Evolutionary conservation across 1,140 invertebrate genomes (phyloP).

Genomic region (Drosophila varians): DNA sequence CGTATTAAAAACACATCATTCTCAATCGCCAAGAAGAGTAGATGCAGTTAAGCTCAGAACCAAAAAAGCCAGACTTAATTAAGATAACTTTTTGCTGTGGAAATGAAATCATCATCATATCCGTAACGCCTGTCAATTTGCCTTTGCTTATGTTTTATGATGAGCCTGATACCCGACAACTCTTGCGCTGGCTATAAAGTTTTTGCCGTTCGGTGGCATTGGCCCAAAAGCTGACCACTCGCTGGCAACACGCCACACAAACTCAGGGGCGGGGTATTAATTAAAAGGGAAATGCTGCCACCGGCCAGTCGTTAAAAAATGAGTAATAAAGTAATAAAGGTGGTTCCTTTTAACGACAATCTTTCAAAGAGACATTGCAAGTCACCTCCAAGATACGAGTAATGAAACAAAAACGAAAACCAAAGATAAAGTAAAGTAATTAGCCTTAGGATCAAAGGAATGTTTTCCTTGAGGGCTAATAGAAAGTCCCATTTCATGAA

Average conservation of each 20-base stretch:
- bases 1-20: constrained; percentile 45
- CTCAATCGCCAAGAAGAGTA: constrained; percentile 12
- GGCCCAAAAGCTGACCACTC: constrained; percentile 32
- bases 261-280: constrained; percentile 22
- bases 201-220: constrained; percentile 43
- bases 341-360: constrained; percentile 37
- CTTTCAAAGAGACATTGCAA: constrained; percentile 25
- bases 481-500: neutral
- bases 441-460: neutral
- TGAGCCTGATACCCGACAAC: constrained; percentile 10
- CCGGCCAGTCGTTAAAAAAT: constrained; percentile 34
- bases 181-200: constrained; percentile 21
- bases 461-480: neutral
- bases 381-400: constrained; percentile 14
- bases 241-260: constrained; percentile 34
- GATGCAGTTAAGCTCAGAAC: constrained; percentile 20
- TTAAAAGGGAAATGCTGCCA: constrained; percentile 43
- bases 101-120: constrained; percentile 48
- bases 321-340: constrained; percentile 47
- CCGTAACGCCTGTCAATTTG: constrained; percentile 48
- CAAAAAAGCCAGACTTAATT: constrained; percentile 33
- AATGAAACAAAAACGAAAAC: too few species aligned
- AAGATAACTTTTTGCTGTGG: constrained; percentile 34
- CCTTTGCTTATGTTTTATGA: constrained; percentile 28
- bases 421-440: constrained; percentile 15